Conservation (phyloP, 2,888 invertebrate genomes). For the Ceramica pisi region DNA sequence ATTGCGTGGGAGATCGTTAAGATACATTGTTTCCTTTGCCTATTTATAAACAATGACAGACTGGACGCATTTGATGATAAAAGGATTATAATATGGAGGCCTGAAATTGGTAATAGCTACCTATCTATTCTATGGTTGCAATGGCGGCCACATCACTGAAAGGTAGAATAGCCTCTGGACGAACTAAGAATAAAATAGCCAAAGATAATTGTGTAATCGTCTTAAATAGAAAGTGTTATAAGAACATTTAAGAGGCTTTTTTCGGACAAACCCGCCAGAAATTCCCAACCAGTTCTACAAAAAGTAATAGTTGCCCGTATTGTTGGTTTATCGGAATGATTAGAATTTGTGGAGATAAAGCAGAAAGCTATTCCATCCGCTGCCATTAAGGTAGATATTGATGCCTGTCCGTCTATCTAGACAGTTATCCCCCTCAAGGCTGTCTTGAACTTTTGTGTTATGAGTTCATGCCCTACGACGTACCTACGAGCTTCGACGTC, state of each 20-base stretch:
- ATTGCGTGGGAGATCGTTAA: slow-evolving; percentile 65
- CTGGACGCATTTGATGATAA: slow-evolving; percentile 57
- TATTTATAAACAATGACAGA: slow-evolving; percentile 75
- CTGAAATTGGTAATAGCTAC: not conserved
- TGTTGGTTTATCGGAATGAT: not conserved
- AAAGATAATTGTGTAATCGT: too few relatives aligned
- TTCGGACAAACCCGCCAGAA: too few relatives aligned
- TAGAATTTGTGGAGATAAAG: too few relatives aligned
- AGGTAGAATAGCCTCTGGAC: too few relatives aligned
- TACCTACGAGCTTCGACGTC: not conserved
- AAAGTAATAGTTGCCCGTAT: too few relatives aligned
- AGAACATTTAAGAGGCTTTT: too few relatives aligned
- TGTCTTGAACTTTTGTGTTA: slow-evolving; percentile 5
- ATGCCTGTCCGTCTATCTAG: slow-evolving; percentile 4
- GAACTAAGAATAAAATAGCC: not conserved
- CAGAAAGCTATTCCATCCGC: not conserved
- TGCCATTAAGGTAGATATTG: not conserved
- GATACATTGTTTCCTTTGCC: slow-evolving; percentile 68
- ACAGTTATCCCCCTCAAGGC: not conserved
- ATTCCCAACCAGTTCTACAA: too few relatives aligned
- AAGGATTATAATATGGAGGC: slow-evolving; percentile 30
- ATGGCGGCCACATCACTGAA: not conserved
- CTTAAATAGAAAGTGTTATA: too few relatives aligned
- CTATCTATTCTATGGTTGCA: not conserved
- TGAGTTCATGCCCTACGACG: not conserved